Conservation (phyloP, 2,888 invertebrate species). For the Luffia ferchaultella region DNA sequence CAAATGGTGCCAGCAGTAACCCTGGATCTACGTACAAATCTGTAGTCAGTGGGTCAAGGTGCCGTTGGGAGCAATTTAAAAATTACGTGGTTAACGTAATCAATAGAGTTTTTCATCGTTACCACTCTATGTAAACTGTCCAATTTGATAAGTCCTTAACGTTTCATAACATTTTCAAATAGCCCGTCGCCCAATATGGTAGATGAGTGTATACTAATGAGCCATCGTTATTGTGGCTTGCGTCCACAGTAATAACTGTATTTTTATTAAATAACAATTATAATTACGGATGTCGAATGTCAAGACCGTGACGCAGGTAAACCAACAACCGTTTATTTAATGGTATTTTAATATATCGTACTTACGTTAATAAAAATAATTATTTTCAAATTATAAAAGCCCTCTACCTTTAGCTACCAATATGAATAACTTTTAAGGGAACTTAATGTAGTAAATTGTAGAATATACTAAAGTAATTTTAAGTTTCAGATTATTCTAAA, state of each 20-base stretch:
- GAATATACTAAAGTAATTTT: no score
- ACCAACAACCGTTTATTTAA: no score
- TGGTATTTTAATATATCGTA: no score
- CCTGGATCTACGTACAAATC: neutral
- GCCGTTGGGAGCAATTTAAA: neutral
- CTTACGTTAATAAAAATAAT: no score
- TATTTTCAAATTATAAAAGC: no score
- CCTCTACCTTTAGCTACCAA: no score
- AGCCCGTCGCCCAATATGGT: neutral
- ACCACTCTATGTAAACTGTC: neutral
- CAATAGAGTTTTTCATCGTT: neutral
- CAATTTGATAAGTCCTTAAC: neutral
- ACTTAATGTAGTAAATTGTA: no score
- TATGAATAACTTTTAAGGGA: no score
- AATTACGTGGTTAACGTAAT: neutral
- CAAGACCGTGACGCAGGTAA: neutral
- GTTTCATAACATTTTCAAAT: neutral
- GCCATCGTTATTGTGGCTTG: no score
- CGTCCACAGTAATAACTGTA: neutral
- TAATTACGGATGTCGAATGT: neutral
- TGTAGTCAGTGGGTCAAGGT: neutral
- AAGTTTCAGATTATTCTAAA: no score
- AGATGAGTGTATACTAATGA: no score
- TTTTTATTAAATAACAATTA: no score
- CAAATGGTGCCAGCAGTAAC: neutral